Evolutionary conservation across 1,140 invertebrate species (phyloP), one percentile per base, ranked within the genome.

Genomic region (Cotesia typhae): DNA sequence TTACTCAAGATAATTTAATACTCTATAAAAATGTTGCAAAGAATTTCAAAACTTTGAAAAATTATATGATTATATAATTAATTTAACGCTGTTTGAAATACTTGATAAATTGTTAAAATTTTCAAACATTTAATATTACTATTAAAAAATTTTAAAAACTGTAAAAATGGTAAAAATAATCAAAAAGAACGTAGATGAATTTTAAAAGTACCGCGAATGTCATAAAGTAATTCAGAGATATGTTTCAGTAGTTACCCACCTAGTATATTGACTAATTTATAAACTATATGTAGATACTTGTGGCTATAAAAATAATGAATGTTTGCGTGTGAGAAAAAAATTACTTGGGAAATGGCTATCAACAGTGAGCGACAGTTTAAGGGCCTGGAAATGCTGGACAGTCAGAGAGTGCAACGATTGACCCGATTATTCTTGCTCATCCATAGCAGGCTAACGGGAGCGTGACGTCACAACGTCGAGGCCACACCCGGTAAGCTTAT

Each of bases 381-480:
- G 61, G 28, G 36, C 12, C 37, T 37, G 37, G 51, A 55, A 67
- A 75, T 75, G 57, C 69, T 60, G 65, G 67, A 52, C 51, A 38
- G 60, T 52, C 28, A 37, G 61, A 47, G n/a, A 64, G 61, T 12
- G n/a, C 61, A 64, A 36, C 57, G 77, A 80, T 77, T 77, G 78
- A 78, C 77, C 77, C 74, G 70, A 76, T 78, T 80, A 75, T 73
- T 75, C 74, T 59, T 66, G 37, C 57, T 70, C 28, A 61, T 52
- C 28, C 47, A 57, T 47, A 47, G 6, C 41, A 47, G 41, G 41
- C 41, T 47, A 47, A 47, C 60, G 41, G 9, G 10, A 55, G 75
- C 72, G 73, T 74, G 74, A 78, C 76, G 75, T 78, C 74, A 75
- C 75, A 69, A 59, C 36, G 55, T 65, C 74, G 73, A 75, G 73